Evolutionary conservation across 35 echinoderm and acorn worm species (phyloP).

Genomic region (Acanthaster planci): DNA sequence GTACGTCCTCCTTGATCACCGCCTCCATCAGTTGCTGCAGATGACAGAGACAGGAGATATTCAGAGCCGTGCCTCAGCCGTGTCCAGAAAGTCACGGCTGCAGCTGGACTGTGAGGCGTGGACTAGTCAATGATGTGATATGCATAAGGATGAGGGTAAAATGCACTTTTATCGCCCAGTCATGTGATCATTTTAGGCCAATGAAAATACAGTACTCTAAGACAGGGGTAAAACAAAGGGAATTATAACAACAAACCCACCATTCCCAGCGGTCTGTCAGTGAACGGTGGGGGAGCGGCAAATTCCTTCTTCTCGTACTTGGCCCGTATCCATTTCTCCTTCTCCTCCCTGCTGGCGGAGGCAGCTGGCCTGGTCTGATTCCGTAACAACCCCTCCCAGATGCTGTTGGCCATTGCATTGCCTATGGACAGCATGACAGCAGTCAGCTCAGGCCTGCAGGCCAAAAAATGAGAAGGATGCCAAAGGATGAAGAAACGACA

Average conservation of each 20-base stretch:
- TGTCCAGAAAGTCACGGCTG: too few species aligned
- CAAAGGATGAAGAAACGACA: background rate
- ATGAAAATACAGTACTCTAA: too few species aligned
- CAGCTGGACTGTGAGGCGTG: too few species aligned
- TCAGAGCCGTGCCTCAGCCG: background rate
- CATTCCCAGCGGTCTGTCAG: constrained; percentile 84
- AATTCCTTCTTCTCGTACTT: constrained; percentile 98
- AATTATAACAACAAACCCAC: constrained; percentile 63
- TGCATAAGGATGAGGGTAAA: too few species aligned
- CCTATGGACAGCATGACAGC: constrained; percentile 82
- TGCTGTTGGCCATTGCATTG: constrained; percentile 77
- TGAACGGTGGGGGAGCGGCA: constrained; percentile 65
- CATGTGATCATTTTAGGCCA: too few species aligned
- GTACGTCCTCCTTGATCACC: constrained; percentile 84
- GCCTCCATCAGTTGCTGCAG: constrained; percentile 87
- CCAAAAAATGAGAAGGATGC: background rate
- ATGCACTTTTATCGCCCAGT: too few species aligned
- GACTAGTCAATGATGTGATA: too few species aligned
- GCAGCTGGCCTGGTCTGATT: constrained; percentile 65
- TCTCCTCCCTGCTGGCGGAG: constrained; percentile 79
- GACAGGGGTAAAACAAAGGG: too few species aligned
- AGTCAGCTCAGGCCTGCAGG: constrained; percentile 76
- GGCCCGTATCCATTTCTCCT: constrained; percentile 89
- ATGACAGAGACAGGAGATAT: background rate
- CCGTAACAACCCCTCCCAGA: constrained; percentile 83